Percentiles rank a stretch among this genome's conserved stretches.
phyloP scores from a whole-genome alignment of 2,797 vertebrate species.

The Xiphorhynchus erythropygius region DNA sequence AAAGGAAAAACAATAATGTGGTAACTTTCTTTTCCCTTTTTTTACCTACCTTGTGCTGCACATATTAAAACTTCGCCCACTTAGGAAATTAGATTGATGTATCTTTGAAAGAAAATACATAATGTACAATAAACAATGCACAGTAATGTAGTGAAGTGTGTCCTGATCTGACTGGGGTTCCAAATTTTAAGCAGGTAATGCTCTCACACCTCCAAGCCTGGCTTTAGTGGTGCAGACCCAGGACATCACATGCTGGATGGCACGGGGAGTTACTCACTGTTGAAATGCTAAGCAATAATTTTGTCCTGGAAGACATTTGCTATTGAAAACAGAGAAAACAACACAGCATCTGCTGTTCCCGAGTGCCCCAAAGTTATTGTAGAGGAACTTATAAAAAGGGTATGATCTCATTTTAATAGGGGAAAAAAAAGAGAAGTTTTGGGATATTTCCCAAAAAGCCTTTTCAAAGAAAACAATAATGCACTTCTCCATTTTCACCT shows the following conservation, averaged over 20 bases:
- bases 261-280: not conserved
- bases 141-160: not conserved
- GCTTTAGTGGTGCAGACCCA: not conserved
- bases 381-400: conserved; percentile 74
- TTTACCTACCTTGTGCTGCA: not conserved
- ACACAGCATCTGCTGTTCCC: conserved; percentile 63
- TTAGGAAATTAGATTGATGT: not conserved
- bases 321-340: conserved; percentile 63
- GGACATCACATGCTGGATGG: fast-evolving
- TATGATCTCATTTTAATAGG: conserved; percentile 41
- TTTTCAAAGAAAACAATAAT: conserved; percentile 34
- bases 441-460: conserved; percentile 31
- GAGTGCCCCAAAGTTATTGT: conserved; percentile 69
- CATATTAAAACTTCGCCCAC: not conserved
- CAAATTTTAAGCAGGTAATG: not conserved
- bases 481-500: conserved; percentile 10
- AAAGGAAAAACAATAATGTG: not conserved
- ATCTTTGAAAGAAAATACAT: not conserved
- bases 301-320: conserved; percentile 60
- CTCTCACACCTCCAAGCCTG: not conserved
- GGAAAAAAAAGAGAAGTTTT: not conserved
- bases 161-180: not conserved
- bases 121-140: not conserved
- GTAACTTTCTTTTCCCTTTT: not conserved
- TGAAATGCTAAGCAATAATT: not conserved